Evolutionary conservation across 1,140 invertebrate genomes (phyloP), one percentile per base, ranked within the genome.

Genomic region (Euglossa dilemma): DNA sequence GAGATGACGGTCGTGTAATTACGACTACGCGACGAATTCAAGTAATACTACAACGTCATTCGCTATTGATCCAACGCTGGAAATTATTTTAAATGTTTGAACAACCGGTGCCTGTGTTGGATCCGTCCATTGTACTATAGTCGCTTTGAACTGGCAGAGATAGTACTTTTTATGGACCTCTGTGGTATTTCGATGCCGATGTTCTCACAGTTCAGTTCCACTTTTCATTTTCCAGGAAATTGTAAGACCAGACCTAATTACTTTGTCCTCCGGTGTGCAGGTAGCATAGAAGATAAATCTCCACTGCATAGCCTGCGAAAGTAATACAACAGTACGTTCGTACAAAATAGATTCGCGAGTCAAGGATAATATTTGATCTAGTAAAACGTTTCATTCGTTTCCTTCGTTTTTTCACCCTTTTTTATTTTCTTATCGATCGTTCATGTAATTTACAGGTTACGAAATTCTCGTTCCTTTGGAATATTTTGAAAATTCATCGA

Each of bases 141-240:
- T 61, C 45, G 11, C 36, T 16, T 7, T 5, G 23, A 36, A 57
- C 14, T 18, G 25, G 25, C 20, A 6, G 23, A 23, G 18, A 14
- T 63, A 9, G 2, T 14, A 59, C 28, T 66, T 75, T 75, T 43
- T 54, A 28, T 50, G 28, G 6, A 36, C n/a, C 12, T 59, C 54
- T 50, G 64, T n/a, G 52, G 61, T 45, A 80, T 36, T 69, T 57
- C 43, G 54, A 8, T 59, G 63, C 25, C 73, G 28, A 61, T 77
- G 47, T 69, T 50, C 73, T 61, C 74, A 61, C 64, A 56, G 45
- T 36, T 61, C 28, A 50, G 16, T 67, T 76, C 54, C 20, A 54
- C 18, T 45, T 67, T 69, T 28, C 25, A 82, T 82, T 76, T 50
- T 75, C 54, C 45, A 83, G 74, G 64, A 84, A 77, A 83, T 67